Evolutionary conservation across 1,140 invertebrate species (phyloP).

Genomic region (Danaus plexippus): DNA sequence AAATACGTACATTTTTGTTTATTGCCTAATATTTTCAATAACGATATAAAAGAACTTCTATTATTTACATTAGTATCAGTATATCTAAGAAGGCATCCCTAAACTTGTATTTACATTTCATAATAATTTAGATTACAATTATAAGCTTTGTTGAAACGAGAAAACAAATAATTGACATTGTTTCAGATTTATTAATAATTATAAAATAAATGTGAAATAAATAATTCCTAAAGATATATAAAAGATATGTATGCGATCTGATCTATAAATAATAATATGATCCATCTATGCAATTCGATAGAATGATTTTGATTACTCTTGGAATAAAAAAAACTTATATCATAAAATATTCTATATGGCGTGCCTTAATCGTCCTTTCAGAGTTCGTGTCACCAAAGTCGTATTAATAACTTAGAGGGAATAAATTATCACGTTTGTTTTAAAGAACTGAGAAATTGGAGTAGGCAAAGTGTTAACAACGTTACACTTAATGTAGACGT

Average conservation of each 20-base stretch:
- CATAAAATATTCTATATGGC: slow-evolving; percentile 11
- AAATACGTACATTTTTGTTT: slow-evolving; percentile 26
- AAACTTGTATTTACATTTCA: slow-evolving; percentile 50
- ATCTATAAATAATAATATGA: slow-evolving; percentile 4
- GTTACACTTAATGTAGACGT: slow-evolving; percentile 50
- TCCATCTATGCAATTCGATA: slow-evolving; percentile 10
- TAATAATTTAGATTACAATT: slow-evolving; percentile 10
- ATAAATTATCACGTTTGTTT: slow-evolving; percentile 65
- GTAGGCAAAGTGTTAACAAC: slow-evolving; percentile 57
- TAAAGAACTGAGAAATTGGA: slow-evolving; percentile 42
- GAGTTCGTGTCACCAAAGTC: slow-evolving; percentile 5
- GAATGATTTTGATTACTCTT: slow-evolving; percentile 11
- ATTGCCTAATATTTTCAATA: slow-evolving; percentile 24
- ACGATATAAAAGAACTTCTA: slow-evolving; percentile 37
- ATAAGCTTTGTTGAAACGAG: slow-evolving; percentile 17
- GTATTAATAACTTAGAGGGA: slow-evolving; percentile 30
- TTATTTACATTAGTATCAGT: slow-evolving; percentile 46
- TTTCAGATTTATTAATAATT: slow-evolving; percentile 19
- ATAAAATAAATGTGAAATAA: slow-evolving; percentile 1
- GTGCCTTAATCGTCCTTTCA: slow-evolving; percentile 16
- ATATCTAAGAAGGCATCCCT: slow-evolving; percentile 63
- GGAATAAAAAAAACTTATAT: slow-evolving; percentile 9
- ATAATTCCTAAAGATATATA: too few species aligned
- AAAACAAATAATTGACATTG: slow-evolving; percentile 15
- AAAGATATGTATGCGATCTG: slow-evolving; percentile 32